Base-by-base conservation (phyloP, 2,797 vertebrate genomes). In the Oreochromis grahami region DNA sequence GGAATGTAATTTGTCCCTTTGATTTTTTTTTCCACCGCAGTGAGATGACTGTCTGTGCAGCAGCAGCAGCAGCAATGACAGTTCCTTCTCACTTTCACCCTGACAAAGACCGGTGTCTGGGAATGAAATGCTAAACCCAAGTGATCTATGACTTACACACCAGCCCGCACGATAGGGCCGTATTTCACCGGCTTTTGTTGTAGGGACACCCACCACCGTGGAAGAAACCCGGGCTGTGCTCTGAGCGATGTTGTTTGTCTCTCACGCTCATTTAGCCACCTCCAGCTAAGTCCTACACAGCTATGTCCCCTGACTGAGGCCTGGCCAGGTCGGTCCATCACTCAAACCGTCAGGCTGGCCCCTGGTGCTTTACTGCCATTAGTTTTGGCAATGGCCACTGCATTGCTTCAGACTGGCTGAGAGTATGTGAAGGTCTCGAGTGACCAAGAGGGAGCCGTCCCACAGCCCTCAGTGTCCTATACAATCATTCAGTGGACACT, bases 131-230 rank as follows among this genome's bases (percentile, higher is more conserved):
- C 84, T 70, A 83, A 84, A 87, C 65, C 84, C 83, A 53, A 1
- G 84, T 91, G 92, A 95, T 93, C 58, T 84, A 94, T 58, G 91
- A 81, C 90, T 88, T 80, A 51, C 83, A 89, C 87, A 72, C 13
- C 87, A 21, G 89, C 85, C 82, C 63, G 24, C 89, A 55, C 83
- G 87, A 92, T 89, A 68, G 87, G 77, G 81, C 91, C 26, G 88
- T 89, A 92, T 93, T 91, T 93, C 93, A 91, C 85, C 5, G 41
- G 48, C 79, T 91, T 92, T 90, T 93, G 93, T 87, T 74, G 88
- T 76, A 50, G 85, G 56, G 43, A 88, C 92, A 91, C 82, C 88
- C 85, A 65, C 86, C 83, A 29, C 81, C 72, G 17, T 41, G 53
- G 80, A 77, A 48, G 70, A 82, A 84, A 79, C 83, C 74, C 5